Evolutionary conservation across 2,113 vertebrate genomes (phyloP).

Genomic region (Urocynchramus pylzowi): DNA sequence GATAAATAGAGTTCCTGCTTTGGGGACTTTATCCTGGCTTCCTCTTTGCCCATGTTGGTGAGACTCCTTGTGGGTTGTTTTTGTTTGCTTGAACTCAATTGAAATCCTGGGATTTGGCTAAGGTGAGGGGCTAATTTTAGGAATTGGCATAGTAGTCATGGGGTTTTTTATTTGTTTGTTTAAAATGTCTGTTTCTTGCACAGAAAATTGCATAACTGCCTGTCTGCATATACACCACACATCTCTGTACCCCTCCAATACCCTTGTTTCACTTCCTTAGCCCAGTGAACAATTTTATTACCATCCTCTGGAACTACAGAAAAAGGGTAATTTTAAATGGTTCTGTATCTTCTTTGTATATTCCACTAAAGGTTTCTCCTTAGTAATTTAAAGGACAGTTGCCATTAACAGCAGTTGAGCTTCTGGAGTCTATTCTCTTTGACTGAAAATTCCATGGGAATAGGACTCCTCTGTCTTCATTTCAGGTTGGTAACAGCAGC

Average conservation of each 20-base stretch:
- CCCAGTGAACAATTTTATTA: neutral
- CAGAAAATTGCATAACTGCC: neutral
- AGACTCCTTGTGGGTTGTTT: neutral
- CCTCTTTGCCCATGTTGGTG: neutral
- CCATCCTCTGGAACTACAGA: neutral
- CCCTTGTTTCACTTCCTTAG: neutral
- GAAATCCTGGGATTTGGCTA: neutral
- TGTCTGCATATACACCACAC: neutral
- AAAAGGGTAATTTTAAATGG: neutral
- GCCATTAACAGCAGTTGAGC: neutral
- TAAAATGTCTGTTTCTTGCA: neutral
- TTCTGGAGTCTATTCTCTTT: neutral
- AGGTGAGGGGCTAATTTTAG: neutral
- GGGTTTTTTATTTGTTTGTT: neutral
- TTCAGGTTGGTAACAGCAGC: constrained; percentile 85
- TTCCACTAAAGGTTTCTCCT: neutral
- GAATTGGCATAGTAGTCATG: neutral
- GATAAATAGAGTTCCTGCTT: neutral
- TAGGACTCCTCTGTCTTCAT: neutral
- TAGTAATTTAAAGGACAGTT: neutral
- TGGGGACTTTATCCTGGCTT: neutral
- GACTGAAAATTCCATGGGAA: neutral
- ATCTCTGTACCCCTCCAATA: neutral
- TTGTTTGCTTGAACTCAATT: neutral
- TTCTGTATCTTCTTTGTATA: neutral